Evolutionary conservation across 2,888 invertebrate species (phyloP).

Genomic region (Argyra leucocephala): DNA sequence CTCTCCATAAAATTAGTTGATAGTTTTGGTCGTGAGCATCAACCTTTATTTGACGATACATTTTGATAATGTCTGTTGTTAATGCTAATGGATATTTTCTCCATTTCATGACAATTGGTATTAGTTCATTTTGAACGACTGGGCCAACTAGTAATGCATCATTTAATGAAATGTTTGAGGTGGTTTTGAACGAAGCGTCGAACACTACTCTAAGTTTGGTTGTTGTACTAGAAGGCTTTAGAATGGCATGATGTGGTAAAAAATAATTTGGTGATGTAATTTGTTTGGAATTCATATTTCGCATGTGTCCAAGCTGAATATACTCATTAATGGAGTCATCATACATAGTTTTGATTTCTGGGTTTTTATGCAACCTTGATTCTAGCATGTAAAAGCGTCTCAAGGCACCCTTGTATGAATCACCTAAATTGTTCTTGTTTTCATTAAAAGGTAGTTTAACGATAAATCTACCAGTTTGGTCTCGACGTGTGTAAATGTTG

Average conservation of each 20-base stretch:
- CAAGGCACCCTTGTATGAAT: not conserved
- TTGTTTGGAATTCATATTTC: not conserved
- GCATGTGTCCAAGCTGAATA: not conserved
- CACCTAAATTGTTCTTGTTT: not conserved
- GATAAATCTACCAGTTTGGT: slow-evolving; percentile 17
- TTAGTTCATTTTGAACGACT: slow-evolving; percentile 17
- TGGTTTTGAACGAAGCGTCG: slow-evolving; percentile 15
- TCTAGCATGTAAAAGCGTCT: not conserved
- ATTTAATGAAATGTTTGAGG: slow-evolving; percentile 13
- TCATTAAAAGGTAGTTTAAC: slow-evolving; percentile 18
- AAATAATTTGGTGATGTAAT: slow-evolving; percentile 13
- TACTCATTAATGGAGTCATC: not conserved
- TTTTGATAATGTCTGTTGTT: slow-evolving; percentile 16
- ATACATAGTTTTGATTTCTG: not conserved
- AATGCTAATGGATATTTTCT: slow-evolving; percentile 10
- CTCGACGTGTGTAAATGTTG: slow-evolving; percentile 12
- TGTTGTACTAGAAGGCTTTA: slow-evolving; percentile 15
- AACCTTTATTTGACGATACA: slow-evolving; percentile 16
- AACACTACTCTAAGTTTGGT: slow-evolving; percentile 16
- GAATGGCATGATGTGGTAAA: slow-evolving; percentile 23
- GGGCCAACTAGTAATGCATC: slow-evolving; percentile 17
- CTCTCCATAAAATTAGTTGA: slow-evolving; percentile 18
- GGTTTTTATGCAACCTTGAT: not conserved
- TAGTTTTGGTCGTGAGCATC: slow-evolving; percentile 11
- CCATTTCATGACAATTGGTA: slow-evolving; percentile 18